Evolutionary conservation across 2,113 vertebrate species (phyloP).

Genomic region (Pelusios castaneus): DNA sequence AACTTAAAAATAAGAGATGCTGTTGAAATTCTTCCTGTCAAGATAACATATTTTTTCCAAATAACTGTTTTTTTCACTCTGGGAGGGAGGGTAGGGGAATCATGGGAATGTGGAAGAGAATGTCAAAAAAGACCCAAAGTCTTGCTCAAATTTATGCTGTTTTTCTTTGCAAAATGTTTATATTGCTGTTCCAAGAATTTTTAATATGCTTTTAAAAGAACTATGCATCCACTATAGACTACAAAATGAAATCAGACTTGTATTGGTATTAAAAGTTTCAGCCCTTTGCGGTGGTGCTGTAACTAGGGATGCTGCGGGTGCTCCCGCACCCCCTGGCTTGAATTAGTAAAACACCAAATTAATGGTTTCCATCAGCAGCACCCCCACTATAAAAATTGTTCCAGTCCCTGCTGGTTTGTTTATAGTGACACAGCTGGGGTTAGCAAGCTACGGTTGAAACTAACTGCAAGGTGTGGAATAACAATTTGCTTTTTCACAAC

Average conservation of each 20-base stretch:
- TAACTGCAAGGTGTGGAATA: not conserved
- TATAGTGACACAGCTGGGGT: not conserved
- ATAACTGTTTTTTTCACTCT: not conserved
- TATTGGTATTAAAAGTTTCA: conserved; percentile 22
- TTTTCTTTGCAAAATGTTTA: conserved; percentile 18
- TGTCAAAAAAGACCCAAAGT: not conserved
- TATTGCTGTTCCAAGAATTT: conserved; percentile 33
- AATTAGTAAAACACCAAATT: no score
- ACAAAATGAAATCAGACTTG: conserved; percentile 3
- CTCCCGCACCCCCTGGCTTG: no score
- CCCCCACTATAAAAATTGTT: no score
- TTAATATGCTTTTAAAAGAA: not conserved
- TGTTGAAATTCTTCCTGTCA: not conserved
- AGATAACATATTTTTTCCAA: not conserved
- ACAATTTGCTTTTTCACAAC: not conserved
- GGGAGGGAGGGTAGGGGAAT: not conserved
- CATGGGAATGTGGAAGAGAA: not conserved
- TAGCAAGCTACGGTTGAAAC: not conserved
- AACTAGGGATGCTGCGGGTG: no score
- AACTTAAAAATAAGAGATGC: not conserved
- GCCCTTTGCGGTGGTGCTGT: not conserved
- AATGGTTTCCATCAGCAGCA: no score
- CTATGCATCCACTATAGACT: not conserved
- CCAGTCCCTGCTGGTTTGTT: not conserved
- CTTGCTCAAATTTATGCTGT: not conserved